A percentile compares a stretch with the other conserved stretches of the same genome.
Conservation (phyloP, 2,797 vertebrate genomes). For the Octomys mimax region DNA sequence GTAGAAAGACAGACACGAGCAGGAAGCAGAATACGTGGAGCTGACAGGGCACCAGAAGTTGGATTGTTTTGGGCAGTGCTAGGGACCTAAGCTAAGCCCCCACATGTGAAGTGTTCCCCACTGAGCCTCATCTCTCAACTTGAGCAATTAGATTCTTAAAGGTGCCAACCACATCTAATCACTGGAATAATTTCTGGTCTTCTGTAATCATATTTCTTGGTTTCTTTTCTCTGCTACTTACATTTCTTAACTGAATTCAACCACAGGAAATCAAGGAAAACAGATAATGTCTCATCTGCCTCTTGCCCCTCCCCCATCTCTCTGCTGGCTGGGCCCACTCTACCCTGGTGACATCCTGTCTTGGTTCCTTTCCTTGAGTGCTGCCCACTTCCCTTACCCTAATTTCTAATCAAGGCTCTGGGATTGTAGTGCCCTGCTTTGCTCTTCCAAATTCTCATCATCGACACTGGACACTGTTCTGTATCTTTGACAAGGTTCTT, state of each 20-base stretch:
- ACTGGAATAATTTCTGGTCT: neutral
- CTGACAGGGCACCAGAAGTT: neutral
- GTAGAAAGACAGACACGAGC: neutral
- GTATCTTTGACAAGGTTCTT: neutral
- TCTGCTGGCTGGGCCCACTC: neutral
- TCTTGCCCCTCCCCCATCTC: neutral
- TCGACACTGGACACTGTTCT: neutral
- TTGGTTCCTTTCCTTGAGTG: neutral
- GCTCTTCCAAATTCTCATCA: neutral
- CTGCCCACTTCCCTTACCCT: neutral
- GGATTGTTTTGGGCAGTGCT: neutral
- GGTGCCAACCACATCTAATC: neutral
- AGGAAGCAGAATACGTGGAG: neutral
- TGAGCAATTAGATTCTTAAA: neutral
- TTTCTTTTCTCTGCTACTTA: neutral
- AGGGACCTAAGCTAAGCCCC: neutral
- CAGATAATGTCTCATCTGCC: neutral
- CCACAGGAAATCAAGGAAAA: neutral
- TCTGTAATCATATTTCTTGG: neutral
- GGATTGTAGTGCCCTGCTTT: neutral
- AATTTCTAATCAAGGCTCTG: neutral
- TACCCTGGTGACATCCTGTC: neutral
- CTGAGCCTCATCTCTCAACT: neutral
- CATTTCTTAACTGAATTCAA: neutral
- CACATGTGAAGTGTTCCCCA: neutral